These are phyloP conservation scores for Strigops habroptila DNA, from an alignment of 2,113 vertebrate species.

Conservation along the genomic window DNA sequence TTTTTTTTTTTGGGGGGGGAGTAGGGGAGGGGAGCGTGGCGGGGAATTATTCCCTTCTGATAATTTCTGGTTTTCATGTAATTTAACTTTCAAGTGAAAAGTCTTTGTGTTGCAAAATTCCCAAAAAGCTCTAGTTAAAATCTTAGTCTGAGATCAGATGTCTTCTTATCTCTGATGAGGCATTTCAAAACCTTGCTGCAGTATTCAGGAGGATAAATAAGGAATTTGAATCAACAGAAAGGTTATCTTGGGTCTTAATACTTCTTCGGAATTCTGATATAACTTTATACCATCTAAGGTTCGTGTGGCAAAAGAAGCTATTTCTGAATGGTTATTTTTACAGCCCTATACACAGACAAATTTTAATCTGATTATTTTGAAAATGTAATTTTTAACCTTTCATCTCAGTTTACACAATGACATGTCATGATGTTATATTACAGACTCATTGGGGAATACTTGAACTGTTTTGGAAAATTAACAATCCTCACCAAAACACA, in stretches of 20 bases:
- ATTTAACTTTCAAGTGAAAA: neutral
- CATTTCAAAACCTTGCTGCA: neutral
- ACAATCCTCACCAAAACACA: neutral
- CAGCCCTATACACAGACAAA: neutral
- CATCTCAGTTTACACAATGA: neutral
- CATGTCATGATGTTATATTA: neutral
- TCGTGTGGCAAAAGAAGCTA: neutral
- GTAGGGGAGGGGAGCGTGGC: accelerated
- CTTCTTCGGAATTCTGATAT: neutral
- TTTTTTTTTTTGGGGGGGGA: accelerated
- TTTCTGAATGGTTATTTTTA: neutral
- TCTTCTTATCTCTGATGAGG: neutral
- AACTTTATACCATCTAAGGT: neutral
- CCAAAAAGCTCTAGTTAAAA: neutral
- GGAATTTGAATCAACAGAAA: neutral
- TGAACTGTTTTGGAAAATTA: neutral
- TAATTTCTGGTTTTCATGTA: neutral
- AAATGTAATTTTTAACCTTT: neutral
- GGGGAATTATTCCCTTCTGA: neutral
- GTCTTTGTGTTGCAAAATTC: neutral
- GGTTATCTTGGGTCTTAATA: neutral
- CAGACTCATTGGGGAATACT: neutral
- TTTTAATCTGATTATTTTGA: neutral
- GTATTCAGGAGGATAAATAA: neutral
- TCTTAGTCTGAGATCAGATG: neutral